These are phyloP conservation scores for Mactra quadrangularis DNA, from an alignment of 1,140 invertebrate species.

Conservation along the genomic window DNA sequence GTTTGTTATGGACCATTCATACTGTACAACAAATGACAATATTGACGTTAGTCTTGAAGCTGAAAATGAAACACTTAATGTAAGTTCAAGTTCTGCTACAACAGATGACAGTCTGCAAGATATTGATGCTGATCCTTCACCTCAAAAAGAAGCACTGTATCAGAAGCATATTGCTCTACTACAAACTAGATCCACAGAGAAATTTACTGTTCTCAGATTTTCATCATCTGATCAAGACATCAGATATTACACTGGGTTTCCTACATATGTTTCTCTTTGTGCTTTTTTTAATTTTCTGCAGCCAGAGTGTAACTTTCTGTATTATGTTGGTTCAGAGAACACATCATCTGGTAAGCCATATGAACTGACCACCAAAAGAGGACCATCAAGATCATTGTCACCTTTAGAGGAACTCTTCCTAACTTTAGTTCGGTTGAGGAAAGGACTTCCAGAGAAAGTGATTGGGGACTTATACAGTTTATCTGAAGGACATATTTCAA, in stretches of 20 bases:
- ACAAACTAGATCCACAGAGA: not conserved
- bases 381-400: constrained; percentile 24
- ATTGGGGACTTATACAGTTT: constrained; percentile 4
- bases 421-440: not conserved
- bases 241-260: too few species aligned
- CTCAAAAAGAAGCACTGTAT: constrained; percentile 13
- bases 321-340: constrained; percentile 27
- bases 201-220: too few species aligned
- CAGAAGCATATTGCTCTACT: constrained; percentile 1
- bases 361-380: not conserved
- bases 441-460: too few species aligned
- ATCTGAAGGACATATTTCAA: constrained; percentile 10
- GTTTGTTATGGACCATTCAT: constrained; percentile 20
- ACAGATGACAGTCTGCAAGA: constrained; percentile 23
- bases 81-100: not conserved
- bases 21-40: not conserved
- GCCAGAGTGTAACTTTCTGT: constrained; percentile 31
- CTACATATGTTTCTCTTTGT: not conserved
- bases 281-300: constrained; percentile 17
- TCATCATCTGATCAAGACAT: too few species aligned
- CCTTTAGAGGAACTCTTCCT: constrained; percentile 16
- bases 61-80: not conserved
- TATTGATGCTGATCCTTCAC: constrained; percentile 14
- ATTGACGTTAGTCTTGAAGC: not conserved
- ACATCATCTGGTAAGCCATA: constrained; percentile 16